Evolutionary conservation across 2,888 invertebrate genomes (phyloP), one percentile per base, ranked within the genome.

Genomic region (Drosophila paramelanica): DNA sequence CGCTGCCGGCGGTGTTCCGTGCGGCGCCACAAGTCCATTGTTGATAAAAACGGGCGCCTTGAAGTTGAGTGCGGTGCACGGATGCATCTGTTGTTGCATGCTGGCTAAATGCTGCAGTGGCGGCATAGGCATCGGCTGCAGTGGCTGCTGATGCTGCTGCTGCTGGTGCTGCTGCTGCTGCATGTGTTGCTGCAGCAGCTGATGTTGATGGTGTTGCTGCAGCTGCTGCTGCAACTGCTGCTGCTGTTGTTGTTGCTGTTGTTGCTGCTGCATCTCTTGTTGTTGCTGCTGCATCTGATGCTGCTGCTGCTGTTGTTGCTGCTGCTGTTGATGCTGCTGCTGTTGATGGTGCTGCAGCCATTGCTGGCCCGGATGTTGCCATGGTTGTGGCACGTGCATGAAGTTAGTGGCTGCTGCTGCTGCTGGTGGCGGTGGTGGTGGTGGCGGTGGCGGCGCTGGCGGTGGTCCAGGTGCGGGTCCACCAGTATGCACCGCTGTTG

Each of bases 41-140:
- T 27, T 45, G 8, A 55, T 14, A 8, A 45, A 55, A 6, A 45
- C 36, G 2, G 55, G 55, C 14, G 55, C 25, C 55, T 58, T 59
- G 0, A 23, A 61, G 31, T 61, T 69, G 11, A 61, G 36, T 1
- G 27, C 31, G 4, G 36, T 2, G 33, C 43, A 25, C 5, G 23
- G 36, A 4, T 8, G 53, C 31, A 53, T 31, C 31, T 42, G 42
- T 23, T 43, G 42, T 13, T 43, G 42, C 42, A 42, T 42, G 20
- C 20, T 8, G 10, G 31, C 10, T 3, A 31, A n/a, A 10, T 36
- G 41, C 10, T 14, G 60, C 17, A 13, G 27, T 8, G 8, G 31
- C 31, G 10, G 10, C 10, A 5, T 5, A 10, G 31, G 49, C 8
- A 10, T 8, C 10, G 31, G 31, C 8, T 33, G 55, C 58, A 41